Evolutionary conservation across 2,888 invertebrate genomes (phyloP).

Genomic region (Leuctra nigra): DNA sequence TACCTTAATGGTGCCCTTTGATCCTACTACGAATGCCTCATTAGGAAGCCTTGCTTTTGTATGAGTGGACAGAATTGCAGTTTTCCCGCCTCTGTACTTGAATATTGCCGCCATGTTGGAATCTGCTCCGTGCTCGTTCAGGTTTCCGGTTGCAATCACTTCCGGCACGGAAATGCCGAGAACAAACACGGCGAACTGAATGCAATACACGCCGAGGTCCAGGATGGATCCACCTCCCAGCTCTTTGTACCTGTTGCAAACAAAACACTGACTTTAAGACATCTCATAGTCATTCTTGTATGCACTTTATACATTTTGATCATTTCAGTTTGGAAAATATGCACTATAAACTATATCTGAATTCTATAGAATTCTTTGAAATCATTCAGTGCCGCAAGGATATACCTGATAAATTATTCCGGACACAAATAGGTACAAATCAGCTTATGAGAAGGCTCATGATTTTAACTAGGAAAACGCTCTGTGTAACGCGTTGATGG

Average conservation of each 20-base stretch:
- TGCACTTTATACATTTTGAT: no score
- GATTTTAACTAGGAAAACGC: no score
- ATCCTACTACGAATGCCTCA: slow-evolving; percentile 59
- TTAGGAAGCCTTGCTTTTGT: slow-evolving; percentile 51
- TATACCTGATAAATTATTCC: no score
- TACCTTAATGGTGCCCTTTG: slow-evolving; percentile 59
- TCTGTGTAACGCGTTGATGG: no score
- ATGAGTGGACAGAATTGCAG: slow-evolving; percentile 56
- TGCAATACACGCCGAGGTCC: slow-evolving; percentile 69
- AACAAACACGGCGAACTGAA: slow-evolving; percentile 65
- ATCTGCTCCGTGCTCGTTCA: slow-evolving; percentile 69
- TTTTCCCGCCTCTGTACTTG: slow-evolving; percentile 54
- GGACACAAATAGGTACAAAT: no score
- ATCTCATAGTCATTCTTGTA: no score
- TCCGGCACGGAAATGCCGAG: slow-evolving; percentile 60
- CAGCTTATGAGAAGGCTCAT: no score
- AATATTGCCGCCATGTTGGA: slow-evolving; percentile 58
- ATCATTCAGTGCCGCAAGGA: no score
- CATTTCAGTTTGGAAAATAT: no score
- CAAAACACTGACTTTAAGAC: no score
- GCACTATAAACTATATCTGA: no score
- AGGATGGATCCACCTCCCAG: slow-evolving; percentile 70
- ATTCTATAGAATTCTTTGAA: no score
- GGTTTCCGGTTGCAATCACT: slow-evolving; percentile 59
- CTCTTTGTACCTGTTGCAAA: slow-evolving; percentile 51